These are phyloP conservation scores for Hafferia zeledoni DNA, from an alignment of 2,797 vertebrate species.

Conservation along the genomic window DNA sequence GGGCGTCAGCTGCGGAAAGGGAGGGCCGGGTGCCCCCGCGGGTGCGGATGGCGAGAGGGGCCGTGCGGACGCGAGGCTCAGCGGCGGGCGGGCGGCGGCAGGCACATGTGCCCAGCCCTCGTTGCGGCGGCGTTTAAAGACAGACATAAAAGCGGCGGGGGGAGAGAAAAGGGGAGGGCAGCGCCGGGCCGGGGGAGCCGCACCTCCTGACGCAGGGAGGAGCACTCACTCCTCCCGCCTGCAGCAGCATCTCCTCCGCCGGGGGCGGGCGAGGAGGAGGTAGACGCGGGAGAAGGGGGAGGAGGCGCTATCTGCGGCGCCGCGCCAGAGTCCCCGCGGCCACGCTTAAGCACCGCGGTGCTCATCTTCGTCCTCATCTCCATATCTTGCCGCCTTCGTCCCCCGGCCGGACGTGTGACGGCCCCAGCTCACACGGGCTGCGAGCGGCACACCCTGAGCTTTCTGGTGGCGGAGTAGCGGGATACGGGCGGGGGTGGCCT, in stretches of 20 bases:
- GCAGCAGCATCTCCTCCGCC: not conserved
- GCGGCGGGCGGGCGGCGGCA: not conserved
- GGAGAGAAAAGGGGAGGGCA: not conserved
- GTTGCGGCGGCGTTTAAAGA: slow-evolving; percentile 51
- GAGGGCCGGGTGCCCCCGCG: not conserved
- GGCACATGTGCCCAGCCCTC: slow-evolving; percentile 61
- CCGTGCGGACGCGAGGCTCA: not conserved
- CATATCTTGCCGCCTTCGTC: not conserved
- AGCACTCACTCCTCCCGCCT: not conserved
- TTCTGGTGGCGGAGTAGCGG: not conserved
- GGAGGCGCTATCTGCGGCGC: not conserved
- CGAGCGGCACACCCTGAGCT: not conserved
- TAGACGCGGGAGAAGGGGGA: not conserved
- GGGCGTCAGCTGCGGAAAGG: not conserved
- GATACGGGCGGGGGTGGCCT: not conserved
- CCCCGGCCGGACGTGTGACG: not conserved
- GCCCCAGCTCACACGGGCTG: not conserved
- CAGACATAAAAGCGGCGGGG: slow-evolving; percentile 37
- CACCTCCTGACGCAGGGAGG: slow-evolving; percentile 67
- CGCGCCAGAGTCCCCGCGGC: not conserved
- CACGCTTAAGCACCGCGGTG: too few relatives aligned
- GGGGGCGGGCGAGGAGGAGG: not conserved
- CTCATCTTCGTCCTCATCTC: not conserved
- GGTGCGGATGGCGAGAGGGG: not conserved
- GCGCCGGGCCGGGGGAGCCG: not conserved